Percentiles rank a stretch among this genome's conserved stretches.
These are phyloP conservation scores for Protula sp. DNA, from an alignment of 2,888 invertebrate species.

Conservation along the genomic window DNA sequence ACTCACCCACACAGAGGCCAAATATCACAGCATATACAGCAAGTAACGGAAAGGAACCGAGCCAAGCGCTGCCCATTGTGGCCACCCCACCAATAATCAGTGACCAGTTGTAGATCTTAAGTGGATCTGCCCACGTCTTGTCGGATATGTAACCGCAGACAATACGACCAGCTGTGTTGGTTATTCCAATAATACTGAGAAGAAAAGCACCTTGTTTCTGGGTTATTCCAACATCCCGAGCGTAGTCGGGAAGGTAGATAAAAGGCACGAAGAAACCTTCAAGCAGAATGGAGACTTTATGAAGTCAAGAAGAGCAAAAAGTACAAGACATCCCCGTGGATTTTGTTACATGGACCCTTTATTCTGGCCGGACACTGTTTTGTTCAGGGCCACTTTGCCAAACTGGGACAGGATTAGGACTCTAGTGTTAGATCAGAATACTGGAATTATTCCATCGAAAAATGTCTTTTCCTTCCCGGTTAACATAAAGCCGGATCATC, in stretches of 20 bases:
- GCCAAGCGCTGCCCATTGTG: conserved; percentile 71
- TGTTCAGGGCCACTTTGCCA: no score
- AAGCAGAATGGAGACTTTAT: conserved; percentile 7
- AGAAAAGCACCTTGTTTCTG: conserved; percentile 62
- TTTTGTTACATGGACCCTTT: no score
- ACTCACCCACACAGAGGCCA: conserved; percentile 83
- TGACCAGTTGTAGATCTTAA: conserved; percentile 75
- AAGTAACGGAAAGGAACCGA: conserved; percentile 62
- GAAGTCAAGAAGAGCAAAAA: no score
- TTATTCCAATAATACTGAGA: conserved; percentile 80
- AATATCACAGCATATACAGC: conserved; percentile 77
- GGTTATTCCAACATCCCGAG: conserved; percentile 45
- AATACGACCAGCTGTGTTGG: conserved; percentile 89
- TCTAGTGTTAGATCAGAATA: no score
- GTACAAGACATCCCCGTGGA: no score
- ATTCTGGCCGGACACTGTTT: not conserved
- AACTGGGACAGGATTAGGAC: no score
- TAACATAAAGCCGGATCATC: no score
- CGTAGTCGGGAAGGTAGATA: conserved; percentile 71
- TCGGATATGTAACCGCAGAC: conserved; percentile 58
- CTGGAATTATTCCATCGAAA: no score
- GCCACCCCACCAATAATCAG: conserved; percentile 84
- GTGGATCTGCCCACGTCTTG: conserved; percentile 17
- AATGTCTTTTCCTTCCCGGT: no score
- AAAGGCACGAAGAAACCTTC: conserved; percentile 82